Evolutionary conservation across 2,888 invertebrate species (phyloP).

Genomic region (Saturnia pavonia): DNA sequence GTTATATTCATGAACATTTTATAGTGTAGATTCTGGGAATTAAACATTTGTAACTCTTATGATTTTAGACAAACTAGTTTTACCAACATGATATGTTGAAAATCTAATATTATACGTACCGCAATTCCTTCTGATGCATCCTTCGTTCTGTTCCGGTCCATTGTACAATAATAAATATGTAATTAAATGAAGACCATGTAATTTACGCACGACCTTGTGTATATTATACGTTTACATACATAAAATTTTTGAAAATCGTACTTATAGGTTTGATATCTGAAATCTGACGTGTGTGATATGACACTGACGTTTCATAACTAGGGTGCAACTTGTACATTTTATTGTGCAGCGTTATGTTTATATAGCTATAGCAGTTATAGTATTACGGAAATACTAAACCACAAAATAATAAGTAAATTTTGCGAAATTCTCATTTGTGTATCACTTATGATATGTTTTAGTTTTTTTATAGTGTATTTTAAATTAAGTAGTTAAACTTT

Average conservation of each 20-base stretch:
- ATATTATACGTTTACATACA: neutral
- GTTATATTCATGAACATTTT: neutral
- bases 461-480: too few species aligned
- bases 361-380: too few species aligned
- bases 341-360: too few species aligned
- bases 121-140: constrained; percentile 77
- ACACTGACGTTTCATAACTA: neutral
- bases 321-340: too few species aligned
- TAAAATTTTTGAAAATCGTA: neutral
- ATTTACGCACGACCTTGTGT: neutral
- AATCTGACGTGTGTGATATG: neutral
- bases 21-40: neutral
- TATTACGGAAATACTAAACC: too few species aligned
- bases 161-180: constrained; percentile 28
- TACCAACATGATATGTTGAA: neutral
- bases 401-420: too few species aligned
- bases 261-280: neutral
- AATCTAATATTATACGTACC: constrained; percentile 47
- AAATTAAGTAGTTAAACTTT: too few species aligned
- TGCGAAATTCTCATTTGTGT: too few species aligned
- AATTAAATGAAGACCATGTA: neutral
- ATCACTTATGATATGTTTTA: too few species aligned
- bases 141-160: constrained; percentile 67
- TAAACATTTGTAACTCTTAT: neutral
- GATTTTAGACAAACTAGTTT: neutral